Conservation (phyloP, 2,888 invertebrate genomes). For the Meliscaeva auricollis region DNA sequence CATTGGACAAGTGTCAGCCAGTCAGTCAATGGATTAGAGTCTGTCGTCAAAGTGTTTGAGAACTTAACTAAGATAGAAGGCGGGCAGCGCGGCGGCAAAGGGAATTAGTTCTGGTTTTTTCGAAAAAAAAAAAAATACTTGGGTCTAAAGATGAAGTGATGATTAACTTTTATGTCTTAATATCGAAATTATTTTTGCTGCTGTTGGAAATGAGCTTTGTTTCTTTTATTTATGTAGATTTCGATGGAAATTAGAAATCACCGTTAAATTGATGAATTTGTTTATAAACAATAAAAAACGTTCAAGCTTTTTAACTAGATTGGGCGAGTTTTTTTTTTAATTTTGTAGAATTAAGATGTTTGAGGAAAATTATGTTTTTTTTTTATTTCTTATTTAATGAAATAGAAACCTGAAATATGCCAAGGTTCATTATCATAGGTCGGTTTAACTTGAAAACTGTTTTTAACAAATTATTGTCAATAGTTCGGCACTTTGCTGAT, state of each 20-base stretch:
- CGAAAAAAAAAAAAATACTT: slow-evolving; percentile 55
- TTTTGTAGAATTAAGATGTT: background rate
- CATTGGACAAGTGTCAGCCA: slow-evolving; percentile 72
- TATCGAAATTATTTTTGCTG: slow-evolving; percentile 54
- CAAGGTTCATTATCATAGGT: too few relatives aligned
- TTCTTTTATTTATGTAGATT: slow-evolving; percentile 4
- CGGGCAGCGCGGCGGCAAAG: background rate
- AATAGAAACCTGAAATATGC: background rate
- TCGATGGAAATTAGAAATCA: slow-evolving; percentile 22
- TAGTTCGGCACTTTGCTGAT: too few relatives aligned
- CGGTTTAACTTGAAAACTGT: too few relatives aligned
- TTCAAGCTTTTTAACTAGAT: background rate
- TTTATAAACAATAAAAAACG: background rate
- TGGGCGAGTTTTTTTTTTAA: background rate
- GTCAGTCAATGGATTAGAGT: slow-evolving; percentile 72
- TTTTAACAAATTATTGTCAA: too few relatives aligned
- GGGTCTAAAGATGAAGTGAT: slow-evolving; percentile 57
- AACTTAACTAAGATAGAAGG: slow-evolving; percentile 25
- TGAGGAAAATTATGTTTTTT: background rate
- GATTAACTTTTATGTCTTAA: slow-evolving; percentile 65
- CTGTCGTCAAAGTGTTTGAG: slow-evolving; percentile 56
- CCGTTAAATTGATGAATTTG: slow-evolving; percentile 41
- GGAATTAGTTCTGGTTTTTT: slow-evolving; percentile 64
- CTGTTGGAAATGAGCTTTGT: slow-evolving; percentile 35
- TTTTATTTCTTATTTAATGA: background rate